Evolutionary conservation across 2,797 vertebrate genomes (phyloP), one percentile per base, ranked within the genome.

Genomic region (Diglossa cyanea): DNA sequence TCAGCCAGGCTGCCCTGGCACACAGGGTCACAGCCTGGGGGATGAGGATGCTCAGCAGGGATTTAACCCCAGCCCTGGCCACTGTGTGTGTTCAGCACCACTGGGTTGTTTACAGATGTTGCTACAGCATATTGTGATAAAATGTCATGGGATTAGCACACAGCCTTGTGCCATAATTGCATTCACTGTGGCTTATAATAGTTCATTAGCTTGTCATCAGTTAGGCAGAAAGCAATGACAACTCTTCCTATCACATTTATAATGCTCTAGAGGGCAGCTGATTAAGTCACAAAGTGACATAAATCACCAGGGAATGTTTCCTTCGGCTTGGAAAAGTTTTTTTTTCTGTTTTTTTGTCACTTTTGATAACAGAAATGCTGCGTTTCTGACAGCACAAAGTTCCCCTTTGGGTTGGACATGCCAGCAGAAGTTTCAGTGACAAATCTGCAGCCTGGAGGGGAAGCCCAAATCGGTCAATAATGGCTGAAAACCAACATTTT

Each of bases 131-230:
- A 48, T 91, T 86, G 90, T 79, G 86, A 65, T 65, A 25, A 94
- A 92, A 91, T 90, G 79, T 17, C 93, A n/a, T 30, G 88, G 94
- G 94, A 93, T 90, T 73, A 93, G 79, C 82, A 76, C 90, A 63
- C 76, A 88, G 88, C 70, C 62, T 75, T 55, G 78, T 51, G 28
- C 90, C 89, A 58, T 90, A 96, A 97, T 94, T 93, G 75, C 44
- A 72, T 17, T 61, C 94, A 76, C 45, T 40, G 72, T 94, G 91
- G 55, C 87, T 97, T 93, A 60, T 95, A 95, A 93, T 87, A 93
- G 94, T 89, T 96, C 93, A 94, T 96, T 96, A 93, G 93, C 68
- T 93, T 91, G 94, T 91, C 93, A 95, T 94, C 96, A 86, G 88
- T 92, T 97, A 94, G 93, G 95, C 93, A 72, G 75, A 91, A 93